Conservation (phyloP, 2,888 invertebrate genomes). For the Erpobdella octoculata region DNA sequence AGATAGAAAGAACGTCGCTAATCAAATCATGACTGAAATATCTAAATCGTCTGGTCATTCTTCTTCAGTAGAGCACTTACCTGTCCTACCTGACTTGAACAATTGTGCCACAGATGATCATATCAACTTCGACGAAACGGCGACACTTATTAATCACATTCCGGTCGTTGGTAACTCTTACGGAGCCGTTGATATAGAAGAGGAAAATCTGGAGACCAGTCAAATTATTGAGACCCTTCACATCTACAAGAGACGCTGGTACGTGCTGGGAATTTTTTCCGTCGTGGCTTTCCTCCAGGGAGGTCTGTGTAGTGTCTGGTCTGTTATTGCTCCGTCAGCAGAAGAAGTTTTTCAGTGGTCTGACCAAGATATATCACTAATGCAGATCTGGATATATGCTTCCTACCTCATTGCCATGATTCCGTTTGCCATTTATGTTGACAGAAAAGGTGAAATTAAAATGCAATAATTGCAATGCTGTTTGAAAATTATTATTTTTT, state of each 20-base stretch:
- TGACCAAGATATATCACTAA: slow-evolving; percentile 34
- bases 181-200: not conserved
- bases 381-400: slow-evolving; percentile 36
- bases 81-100: too few relatives aligned
- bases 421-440: slow-evolving; percentile 35
- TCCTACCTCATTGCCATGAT: slow-evolving; percentile 33
- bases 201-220: not conserved
- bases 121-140: too few relatives aligned
- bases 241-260: slow-evolving; percentile 37
- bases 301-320: slow-evolving; percentile 33
- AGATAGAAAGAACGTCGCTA: too few relatives aligned
- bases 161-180: too few relatives aligned
- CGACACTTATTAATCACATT: too few relatives aligned
- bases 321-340: slow-evolving; percentile 35
- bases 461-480: too few relatives aligned
- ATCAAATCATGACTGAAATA: too few relatives aligned
- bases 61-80: too few relatives aligned
- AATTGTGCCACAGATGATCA: too few relatives aligned
- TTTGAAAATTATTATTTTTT: not conserved
- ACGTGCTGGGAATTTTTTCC: slow-evolving; percentile 34
- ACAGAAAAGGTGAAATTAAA: slow-evolving; percentile 34
- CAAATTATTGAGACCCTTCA: slow-evolving; percentile 4
- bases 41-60: too few relatives aligned
- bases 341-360: slow-evolving; percentile 36
- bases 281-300: slow-evolving; percentile 36